These are phyloP conservation scores for Regulus satrapa DNA, from an alignment of 2,113 vertebrate genomes.

Conservation along the genomic window DNA sequence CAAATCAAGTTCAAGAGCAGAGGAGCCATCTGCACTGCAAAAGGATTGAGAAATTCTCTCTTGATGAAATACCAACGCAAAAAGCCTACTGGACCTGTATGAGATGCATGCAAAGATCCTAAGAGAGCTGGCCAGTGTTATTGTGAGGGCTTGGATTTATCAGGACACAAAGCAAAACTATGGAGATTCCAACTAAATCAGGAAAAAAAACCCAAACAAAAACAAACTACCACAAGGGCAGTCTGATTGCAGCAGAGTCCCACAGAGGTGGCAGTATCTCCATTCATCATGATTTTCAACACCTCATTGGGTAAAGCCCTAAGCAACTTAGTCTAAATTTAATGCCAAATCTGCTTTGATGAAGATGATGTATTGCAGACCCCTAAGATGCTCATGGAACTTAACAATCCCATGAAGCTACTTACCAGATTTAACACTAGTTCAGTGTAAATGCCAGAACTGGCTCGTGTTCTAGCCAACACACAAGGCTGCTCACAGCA, in stretches of 20 bases:
- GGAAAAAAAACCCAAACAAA: neutral
- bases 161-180: neutral
- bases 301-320: neutral
- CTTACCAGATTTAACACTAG: neutral
- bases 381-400: neutral
- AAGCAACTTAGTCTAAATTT: neutral
- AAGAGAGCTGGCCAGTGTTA: neutral
- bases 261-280: neutral
- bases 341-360: neutral
- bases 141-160: neutral
- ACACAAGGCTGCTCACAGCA: accelerated
- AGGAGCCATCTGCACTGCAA: neutral
- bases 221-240: neutral
- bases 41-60: neutral
- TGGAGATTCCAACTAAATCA: neutral
- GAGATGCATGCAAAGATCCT: neutral
- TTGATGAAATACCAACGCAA: neutral
- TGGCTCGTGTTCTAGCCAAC: neutral
- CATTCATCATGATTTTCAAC: neutral
- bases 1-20: neutral
- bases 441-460: neutral
- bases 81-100: neutral
- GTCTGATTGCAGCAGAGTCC: neutral
- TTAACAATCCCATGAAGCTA: neutral
- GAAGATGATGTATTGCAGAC: neutral